Base-by-base conservation (phyloP, 2,113 vertebrate species). In the Datnioides undecimradiatus region DNA sequence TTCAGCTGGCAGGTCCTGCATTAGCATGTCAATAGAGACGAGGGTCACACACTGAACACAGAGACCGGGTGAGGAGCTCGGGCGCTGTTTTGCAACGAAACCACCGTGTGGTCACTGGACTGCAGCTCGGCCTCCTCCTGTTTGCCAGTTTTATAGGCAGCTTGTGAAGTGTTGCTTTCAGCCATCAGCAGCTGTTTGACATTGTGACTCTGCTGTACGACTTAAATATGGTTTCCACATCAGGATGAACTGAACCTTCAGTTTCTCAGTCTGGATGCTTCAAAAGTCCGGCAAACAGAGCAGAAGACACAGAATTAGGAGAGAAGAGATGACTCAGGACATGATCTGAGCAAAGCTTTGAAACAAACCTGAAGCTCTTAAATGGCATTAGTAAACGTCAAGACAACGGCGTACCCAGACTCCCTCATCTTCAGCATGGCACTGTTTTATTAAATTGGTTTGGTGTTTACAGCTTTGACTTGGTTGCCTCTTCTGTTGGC, bases 1-100 rank as follows among this genome's bases (percentile, higher is more conserved):
- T 80, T 90, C 92, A 86, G 88, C 89, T 83, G 85, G 78, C 82
- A 87, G 79, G 87, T 84, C 77, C 45, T 33, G 69, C 71, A 94
- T 95, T 95, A 93, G 92, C 94, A 95, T 95, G 88, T 94, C 91
- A 95, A 95, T 93, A 72, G 88, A 84, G 87, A 72, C n/a, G n/a
- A 55, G 41, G 66, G 84, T 69, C 58, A 57, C 40, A 63, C 13
- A 12, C 65, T 51, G 70, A 78, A 60, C 49, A 65, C 34, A 52
- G 62, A 64, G 79, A 23, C 77, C 62, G 48, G 34, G 69, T 57
- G 76, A 85, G 63, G 85, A 77, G 85, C 59, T 41, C 57, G 41
- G 70, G 64, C 55, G 79, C 64, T 71, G 67, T 58, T 79, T 59
- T 79, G 73, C 8, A 62, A 71, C 33, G 49, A 66, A 66, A 81